These are phyloP conservation scores for Otis tarda DNA, from an alignment of 2,113 vertebrate genomes.

Conservation along the genomic window DNA sequence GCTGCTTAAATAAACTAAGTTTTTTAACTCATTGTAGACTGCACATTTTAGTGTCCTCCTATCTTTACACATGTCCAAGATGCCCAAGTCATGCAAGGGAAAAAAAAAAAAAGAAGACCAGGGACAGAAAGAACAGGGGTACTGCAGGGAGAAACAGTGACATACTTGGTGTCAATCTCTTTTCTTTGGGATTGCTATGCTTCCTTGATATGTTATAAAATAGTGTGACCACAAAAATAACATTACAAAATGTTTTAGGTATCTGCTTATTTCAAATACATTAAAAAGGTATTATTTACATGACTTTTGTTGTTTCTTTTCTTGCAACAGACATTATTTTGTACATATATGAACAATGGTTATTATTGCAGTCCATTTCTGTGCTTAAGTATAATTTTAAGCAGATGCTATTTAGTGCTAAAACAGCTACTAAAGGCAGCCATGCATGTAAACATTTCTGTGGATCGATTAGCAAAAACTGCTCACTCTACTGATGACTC, in stretches of 20 bases:
- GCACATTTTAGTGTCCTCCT: background rate
- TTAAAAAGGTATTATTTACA: background rate
- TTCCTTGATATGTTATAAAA: background rate
- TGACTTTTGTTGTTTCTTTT: background rate
- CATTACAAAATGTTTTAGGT: background rate
- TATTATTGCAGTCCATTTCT: constrained; percentile 34
- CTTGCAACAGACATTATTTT: background rate
- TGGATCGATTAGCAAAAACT: constrained; percentile 28
- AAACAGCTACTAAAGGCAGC: constrained; percentile 40
- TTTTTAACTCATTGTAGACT: background rate
- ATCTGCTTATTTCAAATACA: background rate
- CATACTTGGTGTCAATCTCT: accelerated
- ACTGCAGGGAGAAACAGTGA: background rate
- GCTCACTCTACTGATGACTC: background rate
- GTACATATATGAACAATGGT: background rate
- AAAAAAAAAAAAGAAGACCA: background rate
- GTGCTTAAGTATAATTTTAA: constrained; percentile 41
- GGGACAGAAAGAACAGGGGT: background rate
- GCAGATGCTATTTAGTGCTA: constrained; percentile 43
- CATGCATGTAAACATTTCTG: constrained; percentile 56
- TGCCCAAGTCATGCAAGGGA: background rate
- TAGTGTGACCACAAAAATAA: background rate
- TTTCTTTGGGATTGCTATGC: background rate
- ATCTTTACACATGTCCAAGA: background rate
- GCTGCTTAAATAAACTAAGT: background rate